Percentiles rank a stretch among this genome's conserved stretches.
These are phyloP conservation scores for Montipora efflorescens DNA, from an alignment of 64 coral and sea anemone species.

Conservation along the genomic window DNA sequence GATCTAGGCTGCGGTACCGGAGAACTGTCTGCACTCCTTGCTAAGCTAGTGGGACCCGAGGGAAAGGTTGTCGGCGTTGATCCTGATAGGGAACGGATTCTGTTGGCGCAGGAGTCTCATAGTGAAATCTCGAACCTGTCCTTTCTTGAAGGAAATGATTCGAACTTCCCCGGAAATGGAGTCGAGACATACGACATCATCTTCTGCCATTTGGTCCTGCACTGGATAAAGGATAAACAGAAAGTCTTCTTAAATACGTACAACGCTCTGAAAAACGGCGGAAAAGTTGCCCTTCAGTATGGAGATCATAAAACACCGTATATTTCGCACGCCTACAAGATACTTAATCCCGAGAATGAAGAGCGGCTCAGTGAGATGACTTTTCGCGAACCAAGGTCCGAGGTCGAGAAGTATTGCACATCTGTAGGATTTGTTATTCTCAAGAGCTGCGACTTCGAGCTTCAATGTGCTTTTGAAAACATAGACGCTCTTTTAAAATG, in stretches of 20 bases:
- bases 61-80: conserved; percentile 48
- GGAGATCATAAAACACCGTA: neutral
- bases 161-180: neutral
- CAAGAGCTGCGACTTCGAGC: neutral
- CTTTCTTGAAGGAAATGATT: conserved; percentile 3
- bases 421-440: neutral
- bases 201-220: conserved; percentile 39
- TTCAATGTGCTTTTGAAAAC: neutral
- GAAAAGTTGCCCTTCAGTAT: neutral
- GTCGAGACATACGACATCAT: neutral
- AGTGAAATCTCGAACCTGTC: conserved; percentile 25
- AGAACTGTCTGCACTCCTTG: conserved; percentile 18
- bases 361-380: neutral
- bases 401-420: neutral
- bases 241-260: conserved; percentile 24
- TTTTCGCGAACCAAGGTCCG: neutral
- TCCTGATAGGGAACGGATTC: conserved; percentile 29
- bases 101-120: neutral
- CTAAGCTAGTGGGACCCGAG: conserved; percentile 5
- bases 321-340: neutral
- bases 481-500: neutral
- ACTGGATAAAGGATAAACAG: conserved; percentile 47
- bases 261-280: neutral
- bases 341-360: neutral
- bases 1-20: conserved; percentile 73